phyloP scores from a whole-genome alignment of 2,797 vertebrate species.

The Propithecus perrieri region DNA sequence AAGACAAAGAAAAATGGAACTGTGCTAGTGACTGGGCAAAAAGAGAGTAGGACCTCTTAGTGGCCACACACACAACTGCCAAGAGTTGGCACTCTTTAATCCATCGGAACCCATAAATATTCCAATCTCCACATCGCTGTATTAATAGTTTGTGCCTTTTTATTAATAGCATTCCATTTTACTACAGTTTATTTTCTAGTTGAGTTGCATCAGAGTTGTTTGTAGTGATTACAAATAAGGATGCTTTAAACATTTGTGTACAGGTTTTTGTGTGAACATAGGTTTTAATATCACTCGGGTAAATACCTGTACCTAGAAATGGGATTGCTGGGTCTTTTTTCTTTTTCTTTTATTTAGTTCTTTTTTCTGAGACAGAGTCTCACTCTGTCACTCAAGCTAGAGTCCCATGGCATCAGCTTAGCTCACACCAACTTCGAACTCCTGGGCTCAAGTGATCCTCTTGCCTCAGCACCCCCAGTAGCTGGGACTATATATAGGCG shows the following conservation, averaged over 20 bases:
- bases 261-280: background rate
- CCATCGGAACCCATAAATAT: background rate
- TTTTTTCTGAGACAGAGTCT: too few species aligned
- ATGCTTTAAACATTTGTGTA: background rate
- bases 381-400: too few species aligned
- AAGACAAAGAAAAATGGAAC: constrained; percentile 11
- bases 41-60: background rate
- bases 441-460: too few species aligned
- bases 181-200: background rate
- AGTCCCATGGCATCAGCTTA: too few species aligned
- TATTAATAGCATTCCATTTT: background rate
- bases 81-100: background rate
- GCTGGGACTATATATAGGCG: too few species aligned
- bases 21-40: background rate
- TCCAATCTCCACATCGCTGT: background rate
- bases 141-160: background rate
- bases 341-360: too few species aligned
- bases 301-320: background rate
- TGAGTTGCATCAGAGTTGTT: background rate
- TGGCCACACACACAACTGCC: background rate
- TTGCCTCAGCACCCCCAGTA: too few species aligned
- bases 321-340: background rate
- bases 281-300: background rate
- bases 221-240: background rate
- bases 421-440: too few species aligned